These are phyloP conservation scores for Pegoplata infirma DNA, from an alignment of 2,888 invertebrate species.

Conservation along the genomic window DNA sequence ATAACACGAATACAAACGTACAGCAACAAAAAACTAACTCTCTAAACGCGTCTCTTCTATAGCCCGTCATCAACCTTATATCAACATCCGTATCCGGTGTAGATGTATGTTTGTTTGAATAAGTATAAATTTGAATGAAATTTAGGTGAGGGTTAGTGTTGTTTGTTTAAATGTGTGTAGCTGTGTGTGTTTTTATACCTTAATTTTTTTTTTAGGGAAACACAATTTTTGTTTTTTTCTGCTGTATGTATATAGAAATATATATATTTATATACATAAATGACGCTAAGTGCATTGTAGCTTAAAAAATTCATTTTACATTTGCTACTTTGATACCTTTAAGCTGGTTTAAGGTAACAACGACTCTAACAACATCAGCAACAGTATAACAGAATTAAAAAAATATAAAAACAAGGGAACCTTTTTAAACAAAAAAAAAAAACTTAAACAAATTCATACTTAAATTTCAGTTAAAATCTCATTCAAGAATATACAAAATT, in stretches of 20 bases:
- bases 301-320: conserved; percentile 37
- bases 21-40: neutral
- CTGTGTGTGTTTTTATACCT: conserved; percentile 14
- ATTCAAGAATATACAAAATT: conserved; percentile 41
- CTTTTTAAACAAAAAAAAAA: too few relatives aligned
- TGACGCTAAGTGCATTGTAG: conserved; percentile 36
- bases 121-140: neutral
- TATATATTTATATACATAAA: too few relatives aligned
- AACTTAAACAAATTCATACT: conserved; percentile 30
- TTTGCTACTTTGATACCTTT: conserved; percentile 40
- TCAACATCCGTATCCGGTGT: conserved; percentile 19
- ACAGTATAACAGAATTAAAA: neutral
- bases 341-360: conserved; percentile 25
- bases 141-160: conserved; percentile 35
- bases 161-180: neutral
- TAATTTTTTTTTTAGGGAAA: neutral
- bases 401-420: neutral
- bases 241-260: neutral
- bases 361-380: neutral
- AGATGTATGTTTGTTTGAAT: neutral
- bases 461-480: conserved; percentile 41
- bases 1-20: too few relatives aligned
- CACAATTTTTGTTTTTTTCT: neutral
- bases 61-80: conserved; percentile 2
- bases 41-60: neutral